A percentile compares a stretch with the other conserved stretches of the same genome.
Evolutionary conservation across 2,888 invertebrate genomes (phyloP).

Genomic region (Apeira syringaria): DNA sequence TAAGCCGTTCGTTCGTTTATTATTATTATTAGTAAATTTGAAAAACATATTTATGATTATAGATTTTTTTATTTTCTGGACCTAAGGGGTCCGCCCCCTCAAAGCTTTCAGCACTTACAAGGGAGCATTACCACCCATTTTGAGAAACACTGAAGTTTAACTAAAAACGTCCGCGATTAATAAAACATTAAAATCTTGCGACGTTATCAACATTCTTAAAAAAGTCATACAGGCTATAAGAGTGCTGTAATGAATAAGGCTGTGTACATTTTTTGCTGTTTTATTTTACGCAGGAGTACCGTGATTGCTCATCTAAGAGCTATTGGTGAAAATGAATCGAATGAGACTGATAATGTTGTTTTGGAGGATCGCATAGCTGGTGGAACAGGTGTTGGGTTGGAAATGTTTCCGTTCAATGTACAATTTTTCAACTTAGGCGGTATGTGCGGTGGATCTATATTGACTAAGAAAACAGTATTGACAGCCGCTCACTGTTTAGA

Average conservation of each 20-base stretch:
- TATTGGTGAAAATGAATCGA: not conserved
- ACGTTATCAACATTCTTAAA: not conserved
- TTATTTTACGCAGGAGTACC: not conserved
- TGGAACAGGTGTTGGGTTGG: not conserved
- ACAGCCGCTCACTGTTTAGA: constrained; percentile 54
- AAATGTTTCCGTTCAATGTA: constrained; percentile 25
- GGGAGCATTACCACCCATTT: no score
- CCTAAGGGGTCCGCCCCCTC: no score
- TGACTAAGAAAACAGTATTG: constrained; percentile 42
- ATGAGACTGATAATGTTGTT: no score
- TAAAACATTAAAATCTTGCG: not conserved
- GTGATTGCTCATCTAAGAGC: not conserved
- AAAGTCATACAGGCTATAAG: not conserved
- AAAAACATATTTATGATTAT: no score
- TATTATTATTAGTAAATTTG: no score
- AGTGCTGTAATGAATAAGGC: not conserved
- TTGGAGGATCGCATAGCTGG: not conserved
- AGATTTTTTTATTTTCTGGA: no score
- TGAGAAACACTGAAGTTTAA: no score
- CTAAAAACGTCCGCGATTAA: not conserved
- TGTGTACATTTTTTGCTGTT: not conserved
- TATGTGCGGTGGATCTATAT: constrained; percentile 43
- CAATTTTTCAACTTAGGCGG: constrained; percentile 44
- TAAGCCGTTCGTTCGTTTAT: no score
- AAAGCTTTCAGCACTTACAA: no score